phyloP scores from a whole-genome alignment of 2,797 vertebrate species.

The Emydoidea blandingii region DNA sequence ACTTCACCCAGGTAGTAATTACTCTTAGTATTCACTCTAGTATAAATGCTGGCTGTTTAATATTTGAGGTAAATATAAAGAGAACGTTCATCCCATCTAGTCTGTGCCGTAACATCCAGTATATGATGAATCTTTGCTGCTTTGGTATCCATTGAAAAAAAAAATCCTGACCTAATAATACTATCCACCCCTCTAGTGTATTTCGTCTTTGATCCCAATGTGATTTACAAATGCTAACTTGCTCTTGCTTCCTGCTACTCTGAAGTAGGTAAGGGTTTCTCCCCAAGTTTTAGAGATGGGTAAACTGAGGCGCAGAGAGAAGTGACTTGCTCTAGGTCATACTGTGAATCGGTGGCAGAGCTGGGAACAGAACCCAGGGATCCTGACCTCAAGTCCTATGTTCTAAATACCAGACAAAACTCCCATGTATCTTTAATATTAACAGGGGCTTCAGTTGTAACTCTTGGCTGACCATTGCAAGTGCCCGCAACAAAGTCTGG shows the following conservation, averaged over 20 bases:
- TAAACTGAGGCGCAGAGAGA: not conserved
- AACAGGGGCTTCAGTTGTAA: not conserved
- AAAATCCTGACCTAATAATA: not conserved
- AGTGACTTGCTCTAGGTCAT: not conserved
- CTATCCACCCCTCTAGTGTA: not conserved
- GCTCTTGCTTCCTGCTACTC: not conserved
- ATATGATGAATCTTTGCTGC: not conserved
- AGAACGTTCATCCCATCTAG: not conserved
- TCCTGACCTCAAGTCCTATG: not conserved
- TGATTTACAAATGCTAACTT: conserved; percentile 15
- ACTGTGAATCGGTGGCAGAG: not conserved
- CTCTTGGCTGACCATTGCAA: conserved; percentile 32
- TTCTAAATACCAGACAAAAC: not conserved
- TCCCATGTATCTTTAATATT: not conserved
- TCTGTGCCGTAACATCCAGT: fast-evolving
- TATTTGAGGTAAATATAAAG: not conserved
- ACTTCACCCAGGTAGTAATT: not conserved
- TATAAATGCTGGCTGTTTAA: not conserved
- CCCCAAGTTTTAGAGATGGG: not conserved
- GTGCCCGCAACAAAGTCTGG: not conserved
- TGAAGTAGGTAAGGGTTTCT: not conserved
- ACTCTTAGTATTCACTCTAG: not conserved
- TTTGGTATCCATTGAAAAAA: conserved; percentile 30
- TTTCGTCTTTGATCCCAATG: conserved; percentile 54
- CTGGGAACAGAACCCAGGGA: not conserved